Evolutionary conservation across 2,113 vertebrate genomes (phyloP).

Genomic region (Eulacestoma nigropectus): DNA sequence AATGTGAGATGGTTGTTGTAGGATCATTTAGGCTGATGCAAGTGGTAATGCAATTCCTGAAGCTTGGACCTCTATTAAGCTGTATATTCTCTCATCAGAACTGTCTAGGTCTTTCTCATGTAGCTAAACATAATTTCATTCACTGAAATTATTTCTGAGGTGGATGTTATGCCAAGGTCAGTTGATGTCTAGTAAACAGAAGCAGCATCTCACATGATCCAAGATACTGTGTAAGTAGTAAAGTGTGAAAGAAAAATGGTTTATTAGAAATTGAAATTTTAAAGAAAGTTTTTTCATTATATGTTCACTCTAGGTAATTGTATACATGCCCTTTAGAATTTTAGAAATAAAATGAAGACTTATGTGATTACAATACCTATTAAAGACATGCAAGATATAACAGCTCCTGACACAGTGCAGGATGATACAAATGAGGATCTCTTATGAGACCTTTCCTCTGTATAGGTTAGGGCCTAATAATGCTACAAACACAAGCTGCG

Average conservation of each 20-base stretch:
- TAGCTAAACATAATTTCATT: constrained; percentile 27
- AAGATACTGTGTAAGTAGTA: neutral
- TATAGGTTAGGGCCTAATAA: neutral
- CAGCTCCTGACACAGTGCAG: neutral
- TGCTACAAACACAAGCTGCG: neutral
- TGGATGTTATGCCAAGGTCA: constrained; percentile 8
- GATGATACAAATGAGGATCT: neutral
- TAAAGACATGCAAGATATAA: neutral
- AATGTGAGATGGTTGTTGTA: neutral
- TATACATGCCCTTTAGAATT: neutral
- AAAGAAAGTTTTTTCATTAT: neutral
- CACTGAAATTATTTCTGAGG: neutral
- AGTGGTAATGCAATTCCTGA: constrained; percentile 23
- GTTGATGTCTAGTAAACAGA: neutral
- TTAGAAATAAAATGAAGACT: neutral
- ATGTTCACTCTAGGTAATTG: neutral
- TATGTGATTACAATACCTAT: neutral
- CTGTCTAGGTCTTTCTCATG: neutral
- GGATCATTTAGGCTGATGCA: constrained; percentile 25
- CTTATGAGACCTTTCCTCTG: neutral
- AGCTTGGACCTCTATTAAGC: constrained; percentile 13
- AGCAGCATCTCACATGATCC: neutral
- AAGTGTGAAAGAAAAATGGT: neutral
- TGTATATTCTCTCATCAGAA: neutral
- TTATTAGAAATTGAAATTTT: neutral